Conservation (phyloP, 2,888 invertebrate species). For the Ethmia dodecea region DNA sequence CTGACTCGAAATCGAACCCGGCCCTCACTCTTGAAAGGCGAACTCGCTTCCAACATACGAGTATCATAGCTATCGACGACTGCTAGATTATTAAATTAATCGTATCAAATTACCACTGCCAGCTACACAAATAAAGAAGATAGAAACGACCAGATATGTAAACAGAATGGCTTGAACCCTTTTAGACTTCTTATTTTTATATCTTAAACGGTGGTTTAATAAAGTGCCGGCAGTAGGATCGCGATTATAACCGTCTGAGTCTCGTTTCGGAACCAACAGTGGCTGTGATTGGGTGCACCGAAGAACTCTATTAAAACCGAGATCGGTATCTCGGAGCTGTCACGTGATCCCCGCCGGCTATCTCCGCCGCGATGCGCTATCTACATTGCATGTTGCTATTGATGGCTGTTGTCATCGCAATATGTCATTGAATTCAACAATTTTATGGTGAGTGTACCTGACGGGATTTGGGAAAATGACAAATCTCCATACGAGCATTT, state of each 20-base stretch:
- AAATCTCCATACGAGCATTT: no score
- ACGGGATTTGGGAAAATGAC: no score
- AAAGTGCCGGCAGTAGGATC: neutral
- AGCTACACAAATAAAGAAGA: no score
- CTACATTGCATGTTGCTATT: constrained; percentile 27
- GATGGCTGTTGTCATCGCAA: constrained; percentile 25
- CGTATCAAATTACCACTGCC: no score
- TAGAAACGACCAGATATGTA: no score
- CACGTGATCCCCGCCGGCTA: constrained; percentile 56
- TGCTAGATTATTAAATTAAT: no score
- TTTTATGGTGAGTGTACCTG: no score
- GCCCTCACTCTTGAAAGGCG: no score
- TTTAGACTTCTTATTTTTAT: neutral
- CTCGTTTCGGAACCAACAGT: constrained; percentile 17
- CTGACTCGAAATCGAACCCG: no score
- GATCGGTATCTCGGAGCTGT: constrained; percentile 58
- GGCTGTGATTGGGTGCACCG: constrained; percentile 60
- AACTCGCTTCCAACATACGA: no score
- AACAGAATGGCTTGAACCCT: neutral
- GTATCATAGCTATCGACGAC: no score
- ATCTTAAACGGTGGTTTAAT: neutral
- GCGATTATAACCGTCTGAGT: constrained; percentile 8
- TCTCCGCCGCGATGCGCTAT: constrained; percentile 31
- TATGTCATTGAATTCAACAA: no score
- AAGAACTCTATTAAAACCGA: constrained; percentile 62